Conservation (phyloP, 1,140 invertebrate species). For the Drosophila cardini region DNA sequence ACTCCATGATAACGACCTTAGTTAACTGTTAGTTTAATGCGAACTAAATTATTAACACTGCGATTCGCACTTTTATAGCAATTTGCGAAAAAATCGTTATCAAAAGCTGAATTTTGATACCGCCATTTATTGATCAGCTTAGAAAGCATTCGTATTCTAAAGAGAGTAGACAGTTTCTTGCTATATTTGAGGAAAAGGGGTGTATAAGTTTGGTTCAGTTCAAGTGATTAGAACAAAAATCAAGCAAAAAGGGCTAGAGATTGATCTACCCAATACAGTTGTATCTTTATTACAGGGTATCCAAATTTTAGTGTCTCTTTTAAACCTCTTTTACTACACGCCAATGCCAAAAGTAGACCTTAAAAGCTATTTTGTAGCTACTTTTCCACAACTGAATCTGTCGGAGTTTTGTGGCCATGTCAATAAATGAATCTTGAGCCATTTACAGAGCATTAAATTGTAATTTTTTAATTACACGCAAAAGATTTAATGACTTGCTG, state of each 20-base stretch:
- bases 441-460: constrained; percentile 75
- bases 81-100: not conserved
- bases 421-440: constrained; percentile 68
- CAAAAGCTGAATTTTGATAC: not conserved
- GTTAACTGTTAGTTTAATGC: not conserved
- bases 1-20: not conserved
- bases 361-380: too few species aligned
- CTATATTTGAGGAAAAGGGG: too few species aligned
- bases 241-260: too few species aligned
- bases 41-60: not conserved
- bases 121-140: not conserved
- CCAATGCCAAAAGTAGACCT: too few species aligned
- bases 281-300: too few species aligned
- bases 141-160: not conserved
- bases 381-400: too few species aligned
- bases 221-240: too few species aligned
- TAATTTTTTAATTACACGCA: constrained; percentile 81
- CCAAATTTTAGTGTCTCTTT: too few species aligned
- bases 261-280: too few species aligned
- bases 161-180: too few species aligned
- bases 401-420: constrained; percentile 44
- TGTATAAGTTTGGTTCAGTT: too few species aligned
- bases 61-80: constrained; percentile 1
- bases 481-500: constrained; percentile 79
- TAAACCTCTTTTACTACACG: too few species aligned